These are phyloP conservation scores for Galago senegalensis DNA, from an alignment of 2,797 vertebrate species.

Conservation along the genomic window DNA sequence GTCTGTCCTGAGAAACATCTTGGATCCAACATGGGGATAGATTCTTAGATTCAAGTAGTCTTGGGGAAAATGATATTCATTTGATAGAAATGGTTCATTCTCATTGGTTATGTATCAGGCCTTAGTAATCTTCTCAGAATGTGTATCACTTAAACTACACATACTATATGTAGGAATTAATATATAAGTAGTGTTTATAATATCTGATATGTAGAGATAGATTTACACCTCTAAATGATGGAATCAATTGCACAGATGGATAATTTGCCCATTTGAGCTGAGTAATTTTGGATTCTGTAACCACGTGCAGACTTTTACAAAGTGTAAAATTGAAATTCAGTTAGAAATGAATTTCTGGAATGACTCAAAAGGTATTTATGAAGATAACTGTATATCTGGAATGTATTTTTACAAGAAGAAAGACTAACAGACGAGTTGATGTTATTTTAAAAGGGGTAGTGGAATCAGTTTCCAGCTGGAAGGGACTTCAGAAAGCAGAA, in stretches of 20 bases:
- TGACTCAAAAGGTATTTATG: conserved; percentile 4
- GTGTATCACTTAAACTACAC: background rate
- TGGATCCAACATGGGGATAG: background rate
- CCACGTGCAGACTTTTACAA: background rate
- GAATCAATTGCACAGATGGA: background rate
- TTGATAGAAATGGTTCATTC: background rate
- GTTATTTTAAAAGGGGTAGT: background rate
- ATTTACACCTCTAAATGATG: background rate
- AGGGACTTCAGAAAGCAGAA: background rate
- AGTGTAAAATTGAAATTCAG: background rate
- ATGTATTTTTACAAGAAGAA: background rate
- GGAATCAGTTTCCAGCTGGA: background rate
- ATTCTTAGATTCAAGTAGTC: background rate
- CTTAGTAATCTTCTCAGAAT: background rate
- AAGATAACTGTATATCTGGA: background rate
- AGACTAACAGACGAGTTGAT: background rate
- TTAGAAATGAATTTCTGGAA: background rate
- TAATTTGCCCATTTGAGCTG: background rate
- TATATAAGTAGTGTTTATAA: background rate
- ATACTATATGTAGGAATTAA: background rate
- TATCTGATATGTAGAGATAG: background rate
- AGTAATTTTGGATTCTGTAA: background rate
- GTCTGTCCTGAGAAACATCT: background rate
- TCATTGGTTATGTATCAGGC: background rate
- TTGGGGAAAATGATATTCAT: background rate